phyloP scores from a whole-genome alignment of 2,113 vertebrate species.

The Channa maculata region DNA sequence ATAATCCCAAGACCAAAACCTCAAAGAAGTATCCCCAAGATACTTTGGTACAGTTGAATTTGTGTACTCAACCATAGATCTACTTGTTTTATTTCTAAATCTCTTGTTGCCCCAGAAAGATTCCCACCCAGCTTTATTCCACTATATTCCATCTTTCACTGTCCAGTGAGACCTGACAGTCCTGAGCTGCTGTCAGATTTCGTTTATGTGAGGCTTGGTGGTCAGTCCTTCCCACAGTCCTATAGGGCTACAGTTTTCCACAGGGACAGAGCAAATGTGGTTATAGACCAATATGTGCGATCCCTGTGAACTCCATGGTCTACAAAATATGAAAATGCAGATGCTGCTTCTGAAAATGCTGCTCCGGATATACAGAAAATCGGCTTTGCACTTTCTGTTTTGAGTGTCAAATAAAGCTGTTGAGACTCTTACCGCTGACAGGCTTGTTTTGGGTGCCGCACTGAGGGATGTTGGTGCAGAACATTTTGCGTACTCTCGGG shows the following conservation, averaged over 20 bases:
- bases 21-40: conserved; percentile 43
- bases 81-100: conserved; percentile 57
- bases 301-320: conserved; percentile 30
- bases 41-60: conserved; percentile 54
- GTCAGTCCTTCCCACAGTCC: conserved; percentile 74
- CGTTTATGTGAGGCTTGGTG: conserved; percentile 60
- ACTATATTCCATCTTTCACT: conserved; percentile 39
- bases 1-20: conserved; percentile 47
- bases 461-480: conserved; percentile 94
- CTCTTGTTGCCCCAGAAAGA: conserved; percentile 45
- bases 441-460: conserved; percentile 81
- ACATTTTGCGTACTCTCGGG: conserved; percentile 90
- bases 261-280: conserved; percentile 34
- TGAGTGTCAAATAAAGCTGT: conserved; percentile 32
- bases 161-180: conserved; percentile 58
- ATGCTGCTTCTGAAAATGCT: background rate
- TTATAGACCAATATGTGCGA: conserved; percentile 32
- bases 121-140: conserved; percentile 54
- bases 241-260: conserved; percentile 34
- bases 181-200: conserved; percentile 65
- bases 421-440: conserved; percentile 69
- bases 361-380: conserved; percentile 17
- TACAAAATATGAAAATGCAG: conserved; percentile 33
- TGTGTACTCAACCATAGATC: conserved; percentile 59
- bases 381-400: conserved; percentile 8